Evolutionary conservation across 2,797 vertebrate genomes (phyloP).

Genomic region (Rousettus madagascariensis): DNA sequence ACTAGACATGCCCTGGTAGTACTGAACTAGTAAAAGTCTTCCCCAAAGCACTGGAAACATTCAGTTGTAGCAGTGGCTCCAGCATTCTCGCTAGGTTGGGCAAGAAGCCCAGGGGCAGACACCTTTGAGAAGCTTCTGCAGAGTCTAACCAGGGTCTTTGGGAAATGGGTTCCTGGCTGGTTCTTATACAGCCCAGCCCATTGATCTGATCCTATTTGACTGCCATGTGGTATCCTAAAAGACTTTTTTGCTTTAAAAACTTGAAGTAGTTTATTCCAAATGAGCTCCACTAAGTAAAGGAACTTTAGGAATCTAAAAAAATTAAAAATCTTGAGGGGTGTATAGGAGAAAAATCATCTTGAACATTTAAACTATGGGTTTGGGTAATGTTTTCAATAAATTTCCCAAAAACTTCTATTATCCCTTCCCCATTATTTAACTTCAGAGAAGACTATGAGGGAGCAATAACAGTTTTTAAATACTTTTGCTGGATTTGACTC

Average conservation of each 20-base stretch:
- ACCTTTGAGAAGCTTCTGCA: background rate
- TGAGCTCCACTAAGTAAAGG: background rate
- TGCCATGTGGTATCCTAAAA: background rate
- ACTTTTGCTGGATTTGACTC: background rate
- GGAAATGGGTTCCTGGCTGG: background rate
- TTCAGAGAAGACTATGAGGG: background rate
- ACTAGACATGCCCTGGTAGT: background rate
- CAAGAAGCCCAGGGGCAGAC: background rate
- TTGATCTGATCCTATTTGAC: background rate
- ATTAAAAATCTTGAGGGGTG: background rate
- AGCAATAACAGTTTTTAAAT: background rate
- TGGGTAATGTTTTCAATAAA: constrained; percentile 3
- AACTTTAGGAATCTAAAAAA: constrained; percentile 27
- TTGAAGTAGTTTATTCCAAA: constrained; percentile 4
- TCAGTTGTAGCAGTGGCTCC: background rate
- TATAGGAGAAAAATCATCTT: constrained; percentile 31
- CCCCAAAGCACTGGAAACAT: background rate
- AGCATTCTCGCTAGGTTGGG: background rate
- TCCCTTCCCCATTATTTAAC: background rate
- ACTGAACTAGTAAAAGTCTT: background rate
- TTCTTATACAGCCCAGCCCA: background rate
- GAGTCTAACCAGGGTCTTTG: background rate
- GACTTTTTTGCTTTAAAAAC: constrained; percentile 18
- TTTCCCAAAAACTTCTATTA: background rate
- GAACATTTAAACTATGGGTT: constrained; percentile 12